Evolutionary conservation across 2,888 invertebrate species (phyloP), one percentile per base, ranked within the genome.

Genomic region (Polymixis lichenea): DNA sequence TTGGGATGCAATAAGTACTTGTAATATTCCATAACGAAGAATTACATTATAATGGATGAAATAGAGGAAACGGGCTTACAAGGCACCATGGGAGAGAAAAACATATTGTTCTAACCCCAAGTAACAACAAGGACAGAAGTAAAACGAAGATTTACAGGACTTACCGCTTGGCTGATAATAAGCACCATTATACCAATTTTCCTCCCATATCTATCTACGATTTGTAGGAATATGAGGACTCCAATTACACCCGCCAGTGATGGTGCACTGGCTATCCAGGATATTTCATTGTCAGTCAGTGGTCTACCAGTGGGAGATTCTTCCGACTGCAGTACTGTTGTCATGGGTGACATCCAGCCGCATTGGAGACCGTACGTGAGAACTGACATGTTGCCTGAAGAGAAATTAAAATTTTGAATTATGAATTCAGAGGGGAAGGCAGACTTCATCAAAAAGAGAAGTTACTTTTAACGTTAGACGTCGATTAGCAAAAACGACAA

Each of bases 261-360:
- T 61, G 96, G 91, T 11, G 94, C 74, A 17, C 96, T 95, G 15
- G 95, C 96, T 8, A 97, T 87, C 94, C 95, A 95, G 0, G 96
- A 93, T n/a, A 95, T 87, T 81, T 95, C 93, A 65, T 85, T 88
- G 70, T 92, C 88, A 15, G 93, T 91, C 78, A 97, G 80, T 0
- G 94, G 91, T 56, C 80, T 82, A 0, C 93, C 94, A 8, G 92
- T 86, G 0, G 95, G 94, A 2, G 95, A 93, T 8, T 85, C 61
- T 9, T 88, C 82, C 0, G 95, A 94, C 78, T 94, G 90, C 56
- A 97, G 88, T 25, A 94, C 78, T 8, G 93, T 92, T 28, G 94
- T 86, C 79, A 94, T 93, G 0, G 96, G 95, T 0, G 97, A 96
- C 2, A 95, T 90, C 95, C 96, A 97, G 5, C 96, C 97, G 5